phyloP scores from a whole-genome alignment of 2,113 vertebrate genomes.

The Tupaia chinensis region DNA sequence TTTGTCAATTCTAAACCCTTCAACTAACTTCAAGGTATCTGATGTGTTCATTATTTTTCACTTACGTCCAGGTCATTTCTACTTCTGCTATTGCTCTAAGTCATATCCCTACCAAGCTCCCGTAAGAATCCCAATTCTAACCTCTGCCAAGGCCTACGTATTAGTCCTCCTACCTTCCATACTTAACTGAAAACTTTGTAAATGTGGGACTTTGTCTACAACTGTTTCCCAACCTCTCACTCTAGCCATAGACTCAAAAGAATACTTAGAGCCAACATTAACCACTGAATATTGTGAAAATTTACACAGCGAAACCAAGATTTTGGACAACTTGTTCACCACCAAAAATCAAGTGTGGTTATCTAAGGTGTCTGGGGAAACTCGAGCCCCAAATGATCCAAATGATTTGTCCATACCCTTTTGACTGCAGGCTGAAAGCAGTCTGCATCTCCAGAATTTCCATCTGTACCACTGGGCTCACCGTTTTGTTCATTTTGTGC shows the following conservation, averaged over 20 bases:
- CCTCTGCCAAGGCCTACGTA: not conserved
- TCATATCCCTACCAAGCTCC: not conserved
- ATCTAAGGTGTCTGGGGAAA: not conserved
- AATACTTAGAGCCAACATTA: not conserved
- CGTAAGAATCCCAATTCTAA: not conserved
- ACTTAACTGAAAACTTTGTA: not conserved
- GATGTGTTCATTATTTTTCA: not conserved
- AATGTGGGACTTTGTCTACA: not conserved
- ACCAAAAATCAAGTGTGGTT: constrained; percentile 4
- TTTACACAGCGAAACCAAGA: not conserved
- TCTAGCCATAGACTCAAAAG: not conserved
- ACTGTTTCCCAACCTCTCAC: not conserved
- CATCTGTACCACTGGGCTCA: constrained; percentile 95
- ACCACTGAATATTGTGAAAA: constrained; percentile 16
- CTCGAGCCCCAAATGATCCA: not conserved
- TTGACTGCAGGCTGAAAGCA: constrained; percentile 96
- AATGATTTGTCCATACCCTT: constrained; percentile 89
- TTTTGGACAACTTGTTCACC: not conserved
- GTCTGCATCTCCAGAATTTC: constrained; percentile 96
- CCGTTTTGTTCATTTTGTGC: constrained; percentile 92
- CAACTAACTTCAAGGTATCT: not conserved
- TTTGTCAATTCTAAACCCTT: constrained; percentile 4
- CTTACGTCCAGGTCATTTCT: not conserved
- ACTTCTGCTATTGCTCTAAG: not conserved
- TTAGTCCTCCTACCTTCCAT: not conserved